Evolutionary conservation across 2,797 vertebrate species (phyloP), one percentile per base, ranked within the genome.

Genomic region (Phalloptychus januarius): DNA sequence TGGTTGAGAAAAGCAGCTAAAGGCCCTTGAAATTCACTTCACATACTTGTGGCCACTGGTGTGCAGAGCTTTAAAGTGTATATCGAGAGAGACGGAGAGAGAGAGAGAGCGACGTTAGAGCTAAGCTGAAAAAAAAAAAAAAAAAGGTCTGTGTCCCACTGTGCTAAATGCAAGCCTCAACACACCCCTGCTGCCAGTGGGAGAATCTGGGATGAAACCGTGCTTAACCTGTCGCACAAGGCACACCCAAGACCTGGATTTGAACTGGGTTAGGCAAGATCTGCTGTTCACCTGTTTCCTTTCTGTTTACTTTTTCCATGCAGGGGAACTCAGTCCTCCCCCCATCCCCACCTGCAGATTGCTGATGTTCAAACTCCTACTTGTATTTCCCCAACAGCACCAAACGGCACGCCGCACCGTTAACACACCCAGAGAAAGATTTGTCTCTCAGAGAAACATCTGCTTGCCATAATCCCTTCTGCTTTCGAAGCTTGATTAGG

Each of bases 391-490:
- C 28, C 33, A 36, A 23, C 25, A 46, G 23, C 52, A 46, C 11
- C 71, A 23, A 44, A 0, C 18, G 5, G 4, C 74, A 61, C 18
- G 25, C 42, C 28, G 38, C 70, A 58, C 65, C 5, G 20, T 45
- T 67, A 25, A 52, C 73, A 78, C 65, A 76, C 81, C 72, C 38
- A 77, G 4, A 16, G 54, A 58, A 81, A 82, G 83, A 88, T 89
- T 83, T 82, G 74, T 82, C 79, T 88, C 78, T 80, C 67, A 83
- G 77, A 78, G 83, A 87, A 94, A 94, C 94, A 95, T 95, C 93
- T 95, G 95, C 92, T 93, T 83, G 82, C 82, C 45, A 84, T 94
- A 95, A 95, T 95, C 94, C 88, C 79, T 12, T 67, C 83, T 83
- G 87, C 89, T 89, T 81, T 82, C 36, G 36, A 81, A 78, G 83